Evolutionary conservation across 2,797 vertebrate species (phyloP), one percentile per base, ranked within the genome.

Genomic region (Malurus leucopterus): DNA sequence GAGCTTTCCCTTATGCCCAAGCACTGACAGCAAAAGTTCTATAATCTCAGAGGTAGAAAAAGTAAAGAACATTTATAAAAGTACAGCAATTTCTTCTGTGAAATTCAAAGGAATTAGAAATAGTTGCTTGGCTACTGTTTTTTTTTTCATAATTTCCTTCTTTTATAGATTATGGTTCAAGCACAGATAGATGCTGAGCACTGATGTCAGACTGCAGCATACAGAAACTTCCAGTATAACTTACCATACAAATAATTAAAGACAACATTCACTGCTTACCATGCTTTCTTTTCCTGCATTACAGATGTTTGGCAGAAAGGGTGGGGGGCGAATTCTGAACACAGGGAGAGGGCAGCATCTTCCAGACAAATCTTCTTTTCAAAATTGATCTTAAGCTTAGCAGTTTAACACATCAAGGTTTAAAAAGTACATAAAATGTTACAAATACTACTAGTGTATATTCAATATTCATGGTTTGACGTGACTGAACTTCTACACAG

Each of bases 1-100:
- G 32, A 84, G 32, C 68, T 71, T 54, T 55, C 80, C 65, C 51
- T 91, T 79, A 77, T 8, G 15, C 63, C 47, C 46, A 93, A 82
- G 55, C 51, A 78, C 16, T 80, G 59, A 91, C 43, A 84, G 76
- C 29, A 18, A 24, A 78, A 50, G 50, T 71, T 86, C 61, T 65
- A 65, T 47, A 58, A 81, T 80, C 76, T 72, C 22, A 65, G 55
- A 68, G 49, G 50, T 0, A 57, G 36, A 38, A 62, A 83, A 80
- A 62, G 79, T 65, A 89, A 84, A 79, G 40, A 49, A 71, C 13
- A 8, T 9, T 54, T 61, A 34, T 0, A 9, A 14, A 78, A 75
- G 68, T 30, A 16, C 32, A 78, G 32, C 14, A 76, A 63, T 29
- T 20, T 72, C 40, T 57, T 75, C 29, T 50, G 23, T 61, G 47